These are phyloP conservation scores for Didymodactylos carnosus DNA, from an alignment of 2,888 invertebrate genomes.

Conservation along the genomic window DNA sequence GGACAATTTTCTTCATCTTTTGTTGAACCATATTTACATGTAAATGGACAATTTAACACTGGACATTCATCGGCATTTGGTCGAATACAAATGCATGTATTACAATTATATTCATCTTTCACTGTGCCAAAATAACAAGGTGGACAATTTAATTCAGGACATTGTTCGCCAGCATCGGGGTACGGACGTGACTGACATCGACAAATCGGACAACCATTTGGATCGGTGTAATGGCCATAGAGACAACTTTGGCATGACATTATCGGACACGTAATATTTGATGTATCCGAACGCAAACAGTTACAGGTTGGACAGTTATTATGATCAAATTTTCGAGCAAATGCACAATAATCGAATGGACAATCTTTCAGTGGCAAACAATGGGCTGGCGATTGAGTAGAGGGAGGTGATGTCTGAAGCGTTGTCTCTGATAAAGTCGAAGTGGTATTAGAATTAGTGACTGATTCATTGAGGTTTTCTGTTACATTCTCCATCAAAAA, in stretches of 20 bases:
- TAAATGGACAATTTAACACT: background rate
- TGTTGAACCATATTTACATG: conserved; percentile 9
- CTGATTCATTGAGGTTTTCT: too few relatives aligned
- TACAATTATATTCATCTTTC: conserved; percentile 13
- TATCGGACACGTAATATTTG: background rate
- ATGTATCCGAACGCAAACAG: background rate
- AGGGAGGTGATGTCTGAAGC: background rate
- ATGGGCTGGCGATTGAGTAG: background rate
- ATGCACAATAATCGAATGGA: background rate
- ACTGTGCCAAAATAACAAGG: conserved; percentile 11
- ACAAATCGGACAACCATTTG: conserved; percentile 9
- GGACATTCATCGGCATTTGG: conserved; percentile 7
- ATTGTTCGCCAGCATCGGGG: conserved; percentile 1
- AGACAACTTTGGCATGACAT: conserved; percentile 7
- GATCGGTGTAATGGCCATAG: conserved; percentile 12
- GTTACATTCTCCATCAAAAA: background rate
- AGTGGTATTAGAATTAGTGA: too few relatives aligned
- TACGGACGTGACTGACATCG: conserved; percentile 9
- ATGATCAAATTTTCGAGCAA: background rate
- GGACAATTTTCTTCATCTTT: conserved; percentile 10
- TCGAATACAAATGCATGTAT: conserved; percentile 12
- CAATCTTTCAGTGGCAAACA: background rate
- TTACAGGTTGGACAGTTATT: background rate
- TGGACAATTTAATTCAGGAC: conserved; percentile 8
- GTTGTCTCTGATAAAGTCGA: background rate